Evolutionary conservation across 2,113 vertebrate species (phyloP), one percentile per base, ranked within the genome.

Genomic region (Himantopus leucocephalus): DNA sequence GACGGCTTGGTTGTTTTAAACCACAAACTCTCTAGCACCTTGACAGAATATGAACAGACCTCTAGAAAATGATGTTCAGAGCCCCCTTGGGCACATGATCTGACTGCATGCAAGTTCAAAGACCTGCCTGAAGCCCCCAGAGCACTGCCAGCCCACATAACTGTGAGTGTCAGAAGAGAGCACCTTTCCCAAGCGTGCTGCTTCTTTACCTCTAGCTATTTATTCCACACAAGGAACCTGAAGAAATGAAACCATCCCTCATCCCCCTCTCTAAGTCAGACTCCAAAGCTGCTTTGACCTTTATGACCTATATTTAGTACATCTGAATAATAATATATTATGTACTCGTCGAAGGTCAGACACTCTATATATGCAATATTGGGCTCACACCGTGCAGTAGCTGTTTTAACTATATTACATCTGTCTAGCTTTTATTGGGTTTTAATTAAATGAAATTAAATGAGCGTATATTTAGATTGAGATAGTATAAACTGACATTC

Each of bases 401-500:
- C 95, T 98, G 97, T 96, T 98, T 98, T 98, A 98, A 98, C 97
- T 95, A 77, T 92, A 73, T 96, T 97, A 96, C 95, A 98, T 98
- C 96, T 97, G 96, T 97, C 97, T 97, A 86, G 68, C 93, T 97
- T 98, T 98, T 98, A 98, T 98, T 98, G 97, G 94, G 94, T 97
- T 98, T 98, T 98, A 98, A 98, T 98, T 98, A 98, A 97, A 98
- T 56, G 84, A 98, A 98, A 98, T 97, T 95, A 88, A 96, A 97
- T 91, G 89, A 96, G 88, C 23, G 4, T 85, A 93, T 95, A 97
- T 96, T 97, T 94, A 97, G 95, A 94, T 82, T 37, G 92, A 97
- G 97, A 95, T 94, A 92, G 91, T 96, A 95, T 93, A 95, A 88
- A 95, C 90, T 95, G 93, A 97, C 93, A 95, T 93, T 94, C 84